A percentile compares a stretch with the other conserved stretches of the same genome.
Conservation (phyloP, 2,113 vertebrate genomes). For the Lamprotornis superbus region DNA sequence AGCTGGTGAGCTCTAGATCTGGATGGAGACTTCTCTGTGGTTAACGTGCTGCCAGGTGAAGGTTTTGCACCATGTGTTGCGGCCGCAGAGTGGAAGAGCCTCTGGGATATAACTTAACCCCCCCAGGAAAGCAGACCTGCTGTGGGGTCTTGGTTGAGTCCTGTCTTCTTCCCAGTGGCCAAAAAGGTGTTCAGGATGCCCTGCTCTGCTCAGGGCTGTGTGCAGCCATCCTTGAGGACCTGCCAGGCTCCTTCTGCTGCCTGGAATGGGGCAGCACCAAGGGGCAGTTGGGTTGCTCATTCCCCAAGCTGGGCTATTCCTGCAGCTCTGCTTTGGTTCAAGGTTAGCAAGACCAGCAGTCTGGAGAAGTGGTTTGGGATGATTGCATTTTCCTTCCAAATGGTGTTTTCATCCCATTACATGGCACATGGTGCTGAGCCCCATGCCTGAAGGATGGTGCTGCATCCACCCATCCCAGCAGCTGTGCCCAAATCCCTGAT, state of each 20-base stretch:
- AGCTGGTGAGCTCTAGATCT: slow-evolving; percentile 34
- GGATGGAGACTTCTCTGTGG: not conserved
- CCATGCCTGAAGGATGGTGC: not conserved
- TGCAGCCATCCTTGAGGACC: not conserved
- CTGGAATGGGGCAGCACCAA: not conserved
- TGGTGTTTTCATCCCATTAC: not conserved
- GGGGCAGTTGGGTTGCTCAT: not conserved
- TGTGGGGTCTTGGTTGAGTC: not conserved
- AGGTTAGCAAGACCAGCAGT: not conserved
- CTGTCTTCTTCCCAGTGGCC: not conserved
- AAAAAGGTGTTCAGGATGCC: not conserved
- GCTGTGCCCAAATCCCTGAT: not conserved
- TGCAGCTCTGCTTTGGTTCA: not conserved
- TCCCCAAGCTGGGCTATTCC: not conserved
- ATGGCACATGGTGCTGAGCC: rapidly evolving
- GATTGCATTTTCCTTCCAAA: not conserved
- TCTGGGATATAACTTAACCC: not conserved
- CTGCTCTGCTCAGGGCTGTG: not conserved
- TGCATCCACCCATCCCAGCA: not conserved
- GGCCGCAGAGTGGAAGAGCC: not conserved
- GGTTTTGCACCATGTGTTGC: not conserved
- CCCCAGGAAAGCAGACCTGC: not conserved
- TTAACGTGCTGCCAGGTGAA: not conserved
- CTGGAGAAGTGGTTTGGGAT: not conserved
- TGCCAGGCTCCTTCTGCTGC: not conserved